phyloP scores from a whole-genome alignment of 2,888 invertebrate genomes.

The Calliscelio sp. region DNA sequence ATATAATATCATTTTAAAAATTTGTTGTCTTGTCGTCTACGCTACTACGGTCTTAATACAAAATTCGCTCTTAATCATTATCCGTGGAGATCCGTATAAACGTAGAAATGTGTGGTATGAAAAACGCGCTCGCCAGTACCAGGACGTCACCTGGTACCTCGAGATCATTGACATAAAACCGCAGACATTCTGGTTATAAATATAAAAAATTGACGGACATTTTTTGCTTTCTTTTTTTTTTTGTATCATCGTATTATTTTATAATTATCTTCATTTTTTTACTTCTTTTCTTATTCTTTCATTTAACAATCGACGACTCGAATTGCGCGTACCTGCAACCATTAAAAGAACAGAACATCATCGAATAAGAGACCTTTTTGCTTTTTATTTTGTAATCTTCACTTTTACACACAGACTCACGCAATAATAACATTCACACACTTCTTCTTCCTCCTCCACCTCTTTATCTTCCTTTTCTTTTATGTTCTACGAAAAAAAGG shows the following conservation, averaged over 20 bases:
- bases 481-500: constrained; percentile 46
- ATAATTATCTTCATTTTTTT: not conserved
- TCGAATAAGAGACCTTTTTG: not conserved
- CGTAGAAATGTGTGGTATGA: constrained; percentile 85
- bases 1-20: too few relatives aligned
- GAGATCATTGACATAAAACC: constrained; percentile 61
- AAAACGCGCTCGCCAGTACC: constrained; percentile 82
- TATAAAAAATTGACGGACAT: constrained; percentile 70
- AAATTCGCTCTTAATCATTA: constrained; percentile 78
- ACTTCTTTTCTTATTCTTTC: not conserved
- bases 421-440: constrained; percentile 63
- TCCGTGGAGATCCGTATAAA: constrained; percentile 84
- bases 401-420: constrained; percentile 51
- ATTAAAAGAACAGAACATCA: constrained; percentile 19
- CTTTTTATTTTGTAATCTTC: constrained; percentile 16
- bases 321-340: constrained; percentile 47
- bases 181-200: constrained; percentile 71
- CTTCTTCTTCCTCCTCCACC: not conserved
- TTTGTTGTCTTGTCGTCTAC: constrained; percentile 78
- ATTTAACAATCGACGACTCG: constrained; percentile 46
- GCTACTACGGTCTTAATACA: constrained; percentile 84
- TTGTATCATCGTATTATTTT: constrained; percentile 19
- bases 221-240: constrained; percentile 44
- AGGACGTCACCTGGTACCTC: constrained; percentile 11
- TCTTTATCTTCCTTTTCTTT: constrained; percentile 17